A percentile compares a stretch with the other conserved stretches of the same genome.
Conservation (phyloP, 2,888 invertebrate genomes). For the Agrochola lychnidis region DNA sequence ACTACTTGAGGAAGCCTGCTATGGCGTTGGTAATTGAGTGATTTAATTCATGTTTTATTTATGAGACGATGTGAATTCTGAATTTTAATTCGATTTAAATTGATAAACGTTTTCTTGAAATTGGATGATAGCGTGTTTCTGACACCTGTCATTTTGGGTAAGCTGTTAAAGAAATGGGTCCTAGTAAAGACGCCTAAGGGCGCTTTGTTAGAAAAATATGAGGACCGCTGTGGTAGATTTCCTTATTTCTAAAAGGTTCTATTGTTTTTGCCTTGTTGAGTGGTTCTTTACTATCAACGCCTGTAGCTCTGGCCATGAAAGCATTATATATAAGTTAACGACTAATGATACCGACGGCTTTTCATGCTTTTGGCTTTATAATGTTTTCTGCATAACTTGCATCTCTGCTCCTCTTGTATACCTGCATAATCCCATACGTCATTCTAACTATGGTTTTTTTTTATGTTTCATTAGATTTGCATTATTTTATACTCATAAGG, state of each 20-base stretch:
- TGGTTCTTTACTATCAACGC: background rate
- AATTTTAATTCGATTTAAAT: conserved; percentile 62
- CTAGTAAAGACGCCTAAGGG: conserved; percentile 9
- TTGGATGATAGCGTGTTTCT: conserved; percentile 52
- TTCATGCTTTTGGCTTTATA: background rate
- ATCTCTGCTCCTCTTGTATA: background rate
- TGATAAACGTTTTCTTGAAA: conserved; percentile 54
- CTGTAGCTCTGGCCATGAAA: background rate
- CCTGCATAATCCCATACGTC: background rate
- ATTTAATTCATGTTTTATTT: conserved; percentile 68
- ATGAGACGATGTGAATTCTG: conserved; percentile 59
- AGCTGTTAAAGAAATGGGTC: conserved; percentile 39
- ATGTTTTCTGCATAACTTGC: background rate
- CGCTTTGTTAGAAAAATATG: conserved; percentile 38
- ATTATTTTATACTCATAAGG: background rate
- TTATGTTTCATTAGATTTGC: too few relatives aligned
- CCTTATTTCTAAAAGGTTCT: conserved; percentile 14
- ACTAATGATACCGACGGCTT: background rate
- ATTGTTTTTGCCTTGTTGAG: conserved; percentile 22
- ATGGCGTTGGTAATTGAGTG: conserved; percentile 67
- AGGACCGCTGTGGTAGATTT: conserved; percentile 5
- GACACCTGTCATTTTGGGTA: conserved; percentile 55
- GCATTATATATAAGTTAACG: background rate
- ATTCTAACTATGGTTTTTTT: background rate
- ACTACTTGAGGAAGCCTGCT: conserved; percentile 48